phyloP scores from a whole-genome alignment of 2,113 vertebrate species.

The Varanus salvator region DNA sequence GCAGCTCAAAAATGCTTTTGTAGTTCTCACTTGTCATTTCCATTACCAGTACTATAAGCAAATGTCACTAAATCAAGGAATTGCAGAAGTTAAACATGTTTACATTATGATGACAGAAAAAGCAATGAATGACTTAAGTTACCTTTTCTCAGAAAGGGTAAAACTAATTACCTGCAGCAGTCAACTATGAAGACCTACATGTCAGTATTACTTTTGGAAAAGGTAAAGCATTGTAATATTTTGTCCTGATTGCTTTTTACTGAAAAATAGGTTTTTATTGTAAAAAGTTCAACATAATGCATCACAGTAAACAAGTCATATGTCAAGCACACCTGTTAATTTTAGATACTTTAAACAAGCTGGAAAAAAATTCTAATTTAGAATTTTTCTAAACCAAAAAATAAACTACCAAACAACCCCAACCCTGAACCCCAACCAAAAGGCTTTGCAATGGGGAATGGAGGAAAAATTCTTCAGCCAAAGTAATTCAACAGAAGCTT shows the following conservation, averaged over 20 bases:
- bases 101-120: background rate
- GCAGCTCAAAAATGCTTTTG: background rate
- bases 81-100: background rate
- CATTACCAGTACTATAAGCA: background rate
- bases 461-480: background rate
- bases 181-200: background rate
- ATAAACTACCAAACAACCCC: too few relatives aligned
- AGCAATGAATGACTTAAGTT: background rate
- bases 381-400: background rate
- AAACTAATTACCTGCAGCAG: background rate
- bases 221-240: background rate
- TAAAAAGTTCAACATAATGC: background rate
- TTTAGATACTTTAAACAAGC: background rate
- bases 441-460: background rate
- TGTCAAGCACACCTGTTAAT: background rate
- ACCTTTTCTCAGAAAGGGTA: background rate
- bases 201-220: background rate
- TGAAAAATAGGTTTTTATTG: background rate
- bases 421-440: background rate
- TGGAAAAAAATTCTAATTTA: background rate
- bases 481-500: background rate
- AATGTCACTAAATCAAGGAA: background rate
- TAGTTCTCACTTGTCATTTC: background rate
- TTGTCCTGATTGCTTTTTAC: background rate
- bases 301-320: background rate